Base-by-base conservation (phyloP, 1,140 invertebrate genomes). In the Drosophila saltans region DNA sequence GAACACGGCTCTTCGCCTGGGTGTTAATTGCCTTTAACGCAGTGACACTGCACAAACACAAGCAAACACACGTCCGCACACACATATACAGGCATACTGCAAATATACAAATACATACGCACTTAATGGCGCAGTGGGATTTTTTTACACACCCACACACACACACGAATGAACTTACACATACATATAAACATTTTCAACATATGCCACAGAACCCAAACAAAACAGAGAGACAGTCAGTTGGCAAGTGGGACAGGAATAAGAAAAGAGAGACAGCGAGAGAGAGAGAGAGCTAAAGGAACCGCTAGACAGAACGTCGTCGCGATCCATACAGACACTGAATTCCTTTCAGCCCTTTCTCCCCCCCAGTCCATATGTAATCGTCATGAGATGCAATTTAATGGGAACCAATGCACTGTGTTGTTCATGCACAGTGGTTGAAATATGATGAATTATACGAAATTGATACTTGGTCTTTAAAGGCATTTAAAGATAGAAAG, bases 11-110 rank as follows among this genome's bases (percentile, higher is more conserved):
- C 11, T 52, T 11, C 55, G 10, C 9, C 45, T 64, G 80, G 72
- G 80, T 82, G 80, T 82, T 82, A 82, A 82, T 82, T 82, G 80
- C 80, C 80, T 83, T 82, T 82, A 83, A 82, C 80, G 77, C 80
- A 75, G 80, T 82, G 80, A 83, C 80, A 79, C 80, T 78, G 75
- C 80, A 75, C 75, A 82, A 75, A 82, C 75, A 77, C 74, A 41
- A 59, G 58, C 9, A 48, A 24, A 71, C 39, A 26, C 9, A 28
- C 26, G 21, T 26, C 16, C 11, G 7, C 45, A 52, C 45, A 26
- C 24, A 26, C 16, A 41, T 11, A 41, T 9, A 60, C 8, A 28
- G 9, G 41, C 4, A 30, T 30, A 30, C 33, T 36, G 33, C 24
- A 58, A 40, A 64, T 41, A 41, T 41, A 64, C 75, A 72, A 69